Evolutionary conservation across 2,113 vertebrate genomes (phyloP), one percentile per base, ranked within the genome.

Genomic region (Zonotrichia leucophrys): DNA sequence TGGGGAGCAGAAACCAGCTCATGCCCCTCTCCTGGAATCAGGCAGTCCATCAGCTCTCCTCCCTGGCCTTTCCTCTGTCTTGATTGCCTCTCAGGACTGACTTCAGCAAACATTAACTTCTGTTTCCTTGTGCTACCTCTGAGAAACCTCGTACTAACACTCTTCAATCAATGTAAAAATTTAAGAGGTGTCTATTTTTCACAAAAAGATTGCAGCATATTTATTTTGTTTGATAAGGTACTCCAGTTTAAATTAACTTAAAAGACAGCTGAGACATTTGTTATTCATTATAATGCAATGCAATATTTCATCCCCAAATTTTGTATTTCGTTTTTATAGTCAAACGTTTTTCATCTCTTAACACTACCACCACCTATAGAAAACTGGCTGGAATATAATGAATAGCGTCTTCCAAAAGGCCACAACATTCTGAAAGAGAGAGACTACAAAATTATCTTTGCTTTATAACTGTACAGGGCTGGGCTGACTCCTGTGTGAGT

Each of bases 21-120:
- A n/a, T 0, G 2, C 0, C 4, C 10, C 42, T 59, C 37, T 70
- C 30, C 35, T 37, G 41, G 21, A 31, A 73, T 4, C 21, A 73
- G 50, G n/a, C 0, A 80, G 25, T 10, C 33, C 10, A 37, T 8
- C 68, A 50, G 22, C 23, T 81, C 47, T 41, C 52, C 11, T 22
- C 39, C 28, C 33, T 1, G 1, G 33, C n/a, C n/a, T 47, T 11
- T 7, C 46, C 16, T 58, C 13, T 52, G 5, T 28, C 31, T 46
- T 17, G 4, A 41, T 0, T n/a, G 16, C 1, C 10, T 47, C 30
- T 92, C n/a, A 22, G 30, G n/a, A 83, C 11, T 52, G 46, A 90
- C 27, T 60, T 77, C 21, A 72, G 37, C 18, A 70, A 47, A 87
- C 20, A 16, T 25, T 39, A 58, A 75, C 5, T 47, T 52, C 16